Evolutionary conservation across 2,888 invertebrate species (phyloP).

Genomic region (Mamestra brassicae): DNA sequence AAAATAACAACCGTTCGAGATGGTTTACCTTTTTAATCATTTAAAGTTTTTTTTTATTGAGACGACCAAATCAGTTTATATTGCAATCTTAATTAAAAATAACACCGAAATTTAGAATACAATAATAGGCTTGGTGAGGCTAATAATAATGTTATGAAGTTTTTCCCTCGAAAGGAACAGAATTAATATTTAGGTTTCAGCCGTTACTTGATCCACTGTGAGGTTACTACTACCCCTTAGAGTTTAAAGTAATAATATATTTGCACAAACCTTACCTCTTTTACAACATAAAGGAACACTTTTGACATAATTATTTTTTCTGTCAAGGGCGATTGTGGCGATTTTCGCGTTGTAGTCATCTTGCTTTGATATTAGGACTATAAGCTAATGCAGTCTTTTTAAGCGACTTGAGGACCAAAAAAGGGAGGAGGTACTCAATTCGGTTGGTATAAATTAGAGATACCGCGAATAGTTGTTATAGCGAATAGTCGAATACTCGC

Average conservation of each 20-base stretch:
- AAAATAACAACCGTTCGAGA: background rate
- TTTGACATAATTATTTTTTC: too few species aligned
- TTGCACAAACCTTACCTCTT: too few species aligned
- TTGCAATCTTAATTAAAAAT: background rate
- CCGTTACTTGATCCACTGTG: background rate
- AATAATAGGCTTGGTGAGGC: slow-evolving; percentile 9
- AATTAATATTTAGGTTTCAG: background rate
- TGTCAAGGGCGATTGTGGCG: background rate
- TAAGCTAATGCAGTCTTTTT: background rate
- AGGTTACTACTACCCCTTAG: background rate
- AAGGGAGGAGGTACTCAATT: too few species aligned
- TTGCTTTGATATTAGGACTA: background rate
- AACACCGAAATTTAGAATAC: background rate
- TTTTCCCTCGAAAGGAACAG: background rate
- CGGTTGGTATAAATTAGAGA: too few species aligned
- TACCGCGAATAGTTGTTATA: too few species aligned
- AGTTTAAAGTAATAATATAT: too few species aligned
- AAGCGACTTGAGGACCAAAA: too few species aligned
- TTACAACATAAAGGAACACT: too few species aligned
- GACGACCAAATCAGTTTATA: background rate
- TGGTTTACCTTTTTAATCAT: background rate
- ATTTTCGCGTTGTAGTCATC: background rate
- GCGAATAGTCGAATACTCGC: too few species aligned
- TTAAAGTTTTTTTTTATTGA: background rate
- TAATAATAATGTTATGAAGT: background rate